Conservation (phyloP, 2,888 invertebrate genomes). For the Sisyra nigra region DNA sequence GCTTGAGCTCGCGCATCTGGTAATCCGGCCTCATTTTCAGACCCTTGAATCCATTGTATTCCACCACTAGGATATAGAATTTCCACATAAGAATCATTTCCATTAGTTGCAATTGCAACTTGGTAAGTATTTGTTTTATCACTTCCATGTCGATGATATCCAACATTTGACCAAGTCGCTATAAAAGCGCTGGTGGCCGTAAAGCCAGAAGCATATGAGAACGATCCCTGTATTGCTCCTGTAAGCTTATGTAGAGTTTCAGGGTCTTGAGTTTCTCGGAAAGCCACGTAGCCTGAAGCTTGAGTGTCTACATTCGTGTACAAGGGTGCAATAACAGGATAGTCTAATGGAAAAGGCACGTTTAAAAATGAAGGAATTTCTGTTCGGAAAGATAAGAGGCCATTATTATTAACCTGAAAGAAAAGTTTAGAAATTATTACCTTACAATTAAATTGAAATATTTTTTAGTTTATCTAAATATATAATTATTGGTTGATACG, state of each 20-base stretch:
- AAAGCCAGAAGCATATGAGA: constrained; percentile 55
- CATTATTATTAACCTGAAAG: constrained; percentile 77
- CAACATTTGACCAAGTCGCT: constrained; percentile 82
- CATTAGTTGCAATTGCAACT: constrained; percentile 51
- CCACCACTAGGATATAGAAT: constrained; percentile 76
- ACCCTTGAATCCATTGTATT: constrained; percentile 84
- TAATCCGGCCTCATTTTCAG: constrained; percentile 53
- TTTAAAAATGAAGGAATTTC: constrained; percentile 76
- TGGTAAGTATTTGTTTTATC: constrained; percentile 83
- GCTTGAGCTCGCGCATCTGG: constrained; percentile 88
- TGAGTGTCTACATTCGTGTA: constrained; percentile 83
- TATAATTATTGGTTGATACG: neutral
- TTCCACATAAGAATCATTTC: constrained; percentile 66
- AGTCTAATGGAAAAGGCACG: constrained; percentile 75
- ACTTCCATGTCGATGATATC: constrained; percentile 47
- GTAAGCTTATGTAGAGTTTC: constrained; percentile 48
- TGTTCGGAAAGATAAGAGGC: constrained; percentile 76
- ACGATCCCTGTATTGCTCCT: constrained; percentile 54
- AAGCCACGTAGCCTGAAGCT: constrained; percentile 53
- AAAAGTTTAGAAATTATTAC: constrained; percentile 12
- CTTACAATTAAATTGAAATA: neutral
- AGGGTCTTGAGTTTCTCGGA: constrained; percentile 46
- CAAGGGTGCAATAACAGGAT: constrained; percentile 78
- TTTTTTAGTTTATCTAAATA: neutral
- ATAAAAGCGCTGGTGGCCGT: constrained; percentile 65